Percentiles rank a stretch among this genome's conserved stretches.
These are phyloP conservation scores for Plagodis dolabraria DNA, from an alignment of 2,888 invertebrate species.

Conservation along the genomic window DNA sequence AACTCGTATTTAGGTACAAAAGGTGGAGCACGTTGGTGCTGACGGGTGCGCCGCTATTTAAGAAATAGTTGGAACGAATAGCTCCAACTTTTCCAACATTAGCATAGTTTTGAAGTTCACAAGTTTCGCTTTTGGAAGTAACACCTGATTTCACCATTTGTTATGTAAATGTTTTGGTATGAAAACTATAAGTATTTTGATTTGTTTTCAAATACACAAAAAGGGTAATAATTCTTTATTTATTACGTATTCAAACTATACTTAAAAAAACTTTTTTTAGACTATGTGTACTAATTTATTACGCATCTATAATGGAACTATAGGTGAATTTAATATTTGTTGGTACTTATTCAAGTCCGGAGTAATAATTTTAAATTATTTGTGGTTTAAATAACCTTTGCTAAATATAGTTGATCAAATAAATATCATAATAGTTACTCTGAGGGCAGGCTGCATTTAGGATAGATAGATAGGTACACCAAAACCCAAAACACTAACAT, in stretches of 20 bases:
- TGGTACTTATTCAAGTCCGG: no score
- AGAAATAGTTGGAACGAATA: conserved; percentile 29
- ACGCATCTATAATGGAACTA: no score
- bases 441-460: no score
- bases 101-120: conserved; percentile 35
- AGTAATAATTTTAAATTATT: no score
- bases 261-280: background rate
- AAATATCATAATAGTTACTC: no score
- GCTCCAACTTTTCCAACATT: conserved; percentile 26
- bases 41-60: conserved; percentile 14
- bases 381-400: no score
- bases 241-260: background rate
- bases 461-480: no score
- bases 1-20: conserved; percentile 17
- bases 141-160: conserved; percentile 29
- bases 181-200: conserved; percentile 1
- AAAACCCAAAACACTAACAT: no score
- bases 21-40: background rate
- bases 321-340: no score
- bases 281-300: no score
- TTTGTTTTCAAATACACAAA: background rate
- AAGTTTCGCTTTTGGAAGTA: conserved; percentile 20
- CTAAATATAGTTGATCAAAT: no score
- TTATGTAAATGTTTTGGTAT: conserved; percentile 17
- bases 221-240: background rate